Percentiles rank a stretch among this genome's conserved stretches.
These are phyloP conservation scores for Yponomeuta sedellus DNA, from an alignment of 2,888 invertebrate species.

Conservation along the genomic window DNA sequence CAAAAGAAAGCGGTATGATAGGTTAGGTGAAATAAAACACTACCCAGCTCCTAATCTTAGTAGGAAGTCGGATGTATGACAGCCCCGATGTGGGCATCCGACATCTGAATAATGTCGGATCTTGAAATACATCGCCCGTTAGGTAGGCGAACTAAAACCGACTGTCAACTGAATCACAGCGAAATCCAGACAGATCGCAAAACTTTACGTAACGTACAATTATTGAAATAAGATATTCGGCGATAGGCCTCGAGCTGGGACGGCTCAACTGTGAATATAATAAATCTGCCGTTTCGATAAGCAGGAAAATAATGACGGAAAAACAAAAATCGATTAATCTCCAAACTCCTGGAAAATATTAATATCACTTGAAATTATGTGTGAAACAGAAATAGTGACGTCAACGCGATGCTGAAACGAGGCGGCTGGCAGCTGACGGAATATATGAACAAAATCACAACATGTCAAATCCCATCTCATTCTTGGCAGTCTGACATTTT, in stretches of 20 bases:
- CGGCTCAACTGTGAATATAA: neutral
- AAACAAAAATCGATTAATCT: neutral
- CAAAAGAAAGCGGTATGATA: too few relatives aligned
- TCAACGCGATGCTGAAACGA: constrained; percentile 1
- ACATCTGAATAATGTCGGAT: neutral
- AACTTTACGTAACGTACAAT: neutral
- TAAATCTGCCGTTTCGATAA: neutral
- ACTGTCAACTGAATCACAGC: neutral
- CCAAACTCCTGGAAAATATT: neutral
- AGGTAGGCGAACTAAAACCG: neutral
- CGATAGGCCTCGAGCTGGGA: neutral
- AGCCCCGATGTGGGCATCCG: too few relatives aligned
- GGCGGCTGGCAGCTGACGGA: neutral
- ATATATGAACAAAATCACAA: constrained; percentile 16
- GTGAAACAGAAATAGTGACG: constrained; percentile 1
- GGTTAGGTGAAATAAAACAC: too few relatives aligned
- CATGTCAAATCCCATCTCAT: constrained; percentile 23
- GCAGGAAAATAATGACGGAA: neutral
- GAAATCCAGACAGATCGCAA: neutral
- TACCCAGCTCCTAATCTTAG: too few relatives aligned
- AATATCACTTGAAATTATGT: neutral
- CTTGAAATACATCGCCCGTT: neutral
- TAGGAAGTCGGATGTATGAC: too few relatives aligned
- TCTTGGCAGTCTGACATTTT: constrained; percentile 26
- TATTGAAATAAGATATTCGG: neutral